Conservation (phyloP, 2,797 vertebrate species). For the Halcyon leucocephala region DNA sequence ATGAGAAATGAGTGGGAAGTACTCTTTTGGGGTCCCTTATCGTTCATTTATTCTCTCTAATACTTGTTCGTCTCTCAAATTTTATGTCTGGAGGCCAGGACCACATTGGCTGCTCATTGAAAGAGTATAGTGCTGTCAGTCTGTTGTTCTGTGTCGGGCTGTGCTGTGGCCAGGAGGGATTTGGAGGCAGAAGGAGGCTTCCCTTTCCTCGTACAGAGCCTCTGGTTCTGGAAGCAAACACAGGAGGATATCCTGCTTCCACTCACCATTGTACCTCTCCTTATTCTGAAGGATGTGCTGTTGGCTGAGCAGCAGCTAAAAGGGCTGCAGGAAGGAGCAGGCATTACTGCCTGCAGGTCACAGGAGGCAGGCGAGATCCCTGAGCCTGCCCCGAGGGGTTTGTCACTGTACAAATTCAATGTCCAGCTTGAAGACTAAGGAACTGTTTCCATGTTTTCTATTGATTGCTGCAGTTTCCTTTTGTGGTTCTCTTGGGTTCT, state of each 20-base stretch:
- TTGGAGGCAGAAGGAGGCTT: background rate
- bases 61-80: background rate
- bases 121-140: background rate
- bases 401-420: background rate
- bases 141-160: background rate
- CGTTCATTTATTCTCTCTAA: background rate
- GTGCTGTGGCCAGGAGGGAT: background rate
- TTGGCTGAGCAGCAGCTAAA: background rate
- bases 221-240: background rate
- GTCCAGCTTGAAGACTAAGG: background rate
- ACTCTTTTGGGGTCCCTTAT: background rate
- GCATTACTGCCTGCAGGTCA: background rate
- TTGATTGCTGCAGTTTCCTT: background rate
- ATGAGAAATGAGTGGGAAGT: background rate
- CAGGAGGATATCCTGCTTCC: slow-evolving; percentile 21
- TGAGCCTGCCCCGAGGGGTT: background rate
- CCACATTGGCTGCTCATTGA: background rate
- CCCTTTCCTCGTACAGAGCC: background rate
- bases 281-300: background rate
- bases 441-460: background rate
- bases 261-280: background rate
- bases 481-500: background rate
- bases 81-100: background rate
- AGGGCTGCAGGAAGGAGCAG: background rate
- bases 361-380: background rate